A percentile compares a stretch with the other conserved stretches of the same genome.
Evolutionary conservation across 2,888 invertebrate species (phyloP).

Genomic region (Tigriopus californicus): DNA sequence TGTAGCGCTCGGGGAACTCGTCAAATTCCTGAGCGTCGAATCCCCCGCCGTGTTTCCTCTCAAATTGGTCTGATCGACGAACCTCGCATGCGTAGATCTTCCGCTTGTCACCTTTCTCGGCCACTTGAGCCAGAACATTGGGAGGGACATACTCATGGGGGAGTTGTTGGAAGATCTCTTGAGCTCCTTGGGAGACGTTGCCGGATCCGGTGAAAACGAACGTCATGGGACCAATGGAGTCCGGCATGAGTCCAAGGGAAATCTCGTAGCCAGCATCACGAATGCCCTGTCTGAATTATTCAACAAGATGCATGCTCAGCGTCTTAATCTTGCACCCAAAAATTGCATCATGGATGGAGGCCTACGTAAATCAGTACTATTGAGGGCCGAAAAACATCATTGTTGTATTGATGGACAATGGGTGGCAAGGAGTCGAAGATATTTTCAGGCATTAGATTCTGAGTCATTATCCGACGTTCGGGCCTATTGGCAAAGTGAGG

Average conservation of each 20-base stretch:
- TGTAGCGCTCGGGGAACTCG: slow-evolving; percentile 76
- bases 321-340: no score
- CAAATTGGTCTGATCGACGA: slow-evolving; percentile 75
- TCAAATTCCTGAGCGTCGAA: slow-evolving; percentile 81
- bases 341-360: no score
- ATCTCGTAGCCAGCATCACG: slow-evolving; percentile 99
- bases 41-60: slow-evolving; percentile 74
- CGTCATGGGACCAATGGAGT: slow-evolving; percentile 87
- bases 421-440: no score
- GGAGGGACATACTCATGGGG: slow-evolving; percentile 95
- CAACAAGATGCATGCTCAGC: no score
- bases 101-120: slow-evolving; percentile 71
- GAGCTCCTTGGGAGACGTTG: slow-evolving; percentile 70
- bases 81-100: slow-evolving; percentile 31
- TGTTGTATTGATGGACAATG: no score
- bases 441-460: no score
- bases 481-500: no score
- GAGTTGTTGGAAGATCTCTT: slow-evolving; percentile 50
- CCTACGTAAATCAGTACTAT: no score
- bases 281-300: slow-evolving; percentile 54
- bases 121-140: slow-evolving; percentile 79
- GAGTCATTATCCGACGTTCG: no score
- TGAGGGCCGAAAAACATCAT: no score
- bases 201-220: slow-evolving; percentile 97
- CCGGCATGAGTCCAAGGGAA: slow-evolving; percentile 83